Base-by-base conservation (phyloP, 2,113 vertebrate genomes). In the Megatriorchis doriae region DNA sequence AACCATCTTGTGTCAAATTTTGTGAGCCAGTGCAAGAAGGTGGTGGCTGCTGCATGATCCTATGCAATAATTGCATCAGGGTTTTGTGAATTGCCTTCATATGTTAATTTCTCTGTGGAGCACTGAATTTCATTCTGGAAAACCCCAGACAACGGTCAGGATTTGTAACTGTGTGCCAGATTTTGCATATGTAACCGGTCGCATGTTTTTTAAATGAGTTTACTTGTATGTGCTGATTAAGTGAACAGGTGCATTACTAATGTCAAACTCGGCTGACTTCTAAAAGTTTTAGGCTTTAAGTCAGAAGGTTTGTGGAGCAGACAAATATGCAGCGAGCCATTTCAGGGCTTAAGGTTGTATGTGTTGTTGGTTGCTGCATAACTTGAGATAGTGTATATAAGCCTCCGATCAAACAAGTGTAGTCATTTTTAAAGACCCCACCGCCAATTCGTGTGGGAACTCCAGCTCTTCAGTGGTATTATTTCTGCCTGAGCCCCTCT, bases 391-490 rank as follows among this genome's bases (percentile, higher is more conserved):
- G 34, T 4, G 3, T 23, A 7, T 23, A 6, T 50, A 25, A 45
- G 9, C 21, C 42, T 70, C 32, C 0, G 1, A 13, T 43, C 0
- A 50, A 63, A 1, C 29, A 52, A 50, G 45, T n/a, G 15, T 2
- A 11, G 16, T n/a, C 2, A 7, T 32, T 78, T 65, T 52, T 88
- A 11, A 59, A 53, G 62, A 61, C 20, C 10, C 3, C 7, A 14
- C 7, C 0, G 1, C 10, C 22, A 7, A 4, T 59, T 38, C 0
- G 0, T 47, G 11, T 61, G n/a, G 34, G 16, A 48, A 4, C 45
- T n/a, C 20, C 29, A 42, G 45, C 34, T 67, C 45, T 53, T 23
- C 36, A 10, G 16, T 23, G 18, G n/a, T 78, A 2, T 27, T 48
- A 26, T 21, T 68, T 25, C 19, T 80, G 66, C 38, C 42, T n/a